Conservation (phyloP, 2,888 invertebrate species). For the Parasteatoda lunata region DNA sequence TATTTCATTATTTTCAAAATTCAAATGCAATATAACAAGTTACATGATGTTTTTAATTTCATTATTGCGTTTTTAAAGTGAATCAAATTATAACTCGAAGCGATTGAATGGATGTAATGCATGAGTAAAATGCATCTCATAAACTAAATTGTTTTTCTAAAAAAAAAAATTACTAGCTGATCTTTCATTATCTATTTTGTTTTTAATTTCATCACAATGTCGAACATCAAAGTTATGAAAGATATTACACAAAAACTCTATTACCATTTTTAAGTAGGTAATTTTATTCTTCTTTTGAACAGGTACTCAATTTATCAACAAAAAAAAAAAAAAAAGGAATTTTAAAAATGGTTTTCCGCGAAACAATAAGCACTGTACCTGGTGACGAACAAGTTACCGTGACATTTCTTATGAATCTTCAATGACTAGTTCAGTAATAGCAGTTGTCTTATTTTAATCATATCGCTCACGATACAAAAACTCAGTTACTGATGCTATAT, state of each 20-base stretch:
- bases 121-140: no score
- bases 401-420: conserved; percentile 20
- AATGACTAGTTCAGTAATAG: conserved; percentile 32
- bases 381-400: conserved; percentile 25
- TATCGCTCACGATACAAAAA: conserved; percentile 50
- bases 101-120: no score
- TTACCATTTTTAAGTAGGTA: neutral
- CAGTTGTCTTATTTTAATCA: conserved; percentile 56
- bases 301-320: neutral
- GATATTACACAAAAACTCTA: neutral
- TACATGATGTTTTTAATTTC: no score
- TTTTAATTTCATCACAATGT: neutral
- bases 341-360: neutral
- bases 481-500: neutral
- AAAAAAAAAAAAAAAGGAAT: neutral
- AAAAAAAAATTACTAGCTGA: no score
- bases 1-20: no score
- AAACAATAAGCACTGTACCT: conserved; percentile 26
- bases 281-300: neutral
- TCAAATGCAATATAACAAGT: no score
- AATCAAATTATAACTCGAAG: no score
- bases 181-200: no score
- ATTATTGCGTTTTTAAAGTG: no score
- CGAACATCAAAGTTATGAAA: neutral
- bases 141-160: no score